Conservation (phyloP, 2,113 vertebrate species). For the Corythornis cristatus region DNA sequence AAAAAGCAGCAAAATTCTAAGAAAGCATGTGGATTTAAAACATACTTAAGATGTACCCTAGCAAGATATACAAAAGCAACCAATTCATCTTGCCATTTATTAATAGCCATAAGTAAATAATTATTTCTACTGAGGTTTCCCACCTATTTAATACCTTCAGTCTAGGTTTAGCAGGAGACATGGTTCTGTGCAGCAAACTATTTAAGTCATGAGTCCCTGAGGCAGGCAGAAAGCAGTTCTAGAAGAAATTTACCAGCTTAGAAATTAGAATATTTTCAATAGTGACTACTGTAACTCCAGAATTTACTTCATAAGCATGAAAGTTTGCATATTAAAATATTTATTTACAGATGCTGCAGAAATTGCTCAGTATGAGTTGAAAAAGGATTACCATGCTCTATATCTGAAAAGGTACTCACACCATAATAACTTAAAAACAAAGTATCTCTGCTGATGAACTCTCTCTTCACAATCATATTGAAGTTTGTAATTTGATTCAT, state of each 20-base stretch:
- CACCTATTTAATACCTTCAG: not conserved
- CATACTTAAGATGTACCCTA: not conserved
- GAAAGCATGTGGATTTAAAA: not conserved
- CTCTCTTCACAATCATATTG: not conserved
- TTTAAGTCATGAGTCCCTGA: not conserved
- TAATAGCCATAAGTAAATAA: not conserved
- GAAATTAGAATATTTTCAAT: constrained; percentile 2
- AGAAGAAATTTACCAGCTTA: constrained; percentile 18
- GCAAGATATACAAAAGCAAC: not conserved
- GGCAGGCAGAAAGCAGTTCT: not conserved
- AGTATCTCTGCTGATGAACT: not conserved
- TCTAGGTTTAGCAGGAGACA: not conserved
- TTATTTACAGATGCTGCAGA: constrained; percentile 30
- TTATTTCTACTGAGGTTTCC: not conserved
- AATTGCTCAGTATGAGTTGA: not conserved
- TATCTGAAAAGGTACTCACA: not conserved
- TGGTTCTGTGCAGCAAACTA: not conserved
- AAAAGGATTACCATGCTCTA: not conserved
- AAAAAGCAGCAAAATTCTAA: not conserved
- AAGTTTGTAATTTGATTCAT: not conserved
- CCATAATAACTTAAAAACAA: not conserved
- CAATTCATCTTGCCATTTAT: not conserved
- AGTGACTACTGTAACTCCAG: not conserved
- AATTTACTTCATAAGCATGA: constrained; percentile 1
- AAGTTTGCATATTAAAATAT: not conserved